phyloP scores from a whole-genome alignment of 2,888 invertebrate species.

The Hypomecis punctinalis region DNA sequence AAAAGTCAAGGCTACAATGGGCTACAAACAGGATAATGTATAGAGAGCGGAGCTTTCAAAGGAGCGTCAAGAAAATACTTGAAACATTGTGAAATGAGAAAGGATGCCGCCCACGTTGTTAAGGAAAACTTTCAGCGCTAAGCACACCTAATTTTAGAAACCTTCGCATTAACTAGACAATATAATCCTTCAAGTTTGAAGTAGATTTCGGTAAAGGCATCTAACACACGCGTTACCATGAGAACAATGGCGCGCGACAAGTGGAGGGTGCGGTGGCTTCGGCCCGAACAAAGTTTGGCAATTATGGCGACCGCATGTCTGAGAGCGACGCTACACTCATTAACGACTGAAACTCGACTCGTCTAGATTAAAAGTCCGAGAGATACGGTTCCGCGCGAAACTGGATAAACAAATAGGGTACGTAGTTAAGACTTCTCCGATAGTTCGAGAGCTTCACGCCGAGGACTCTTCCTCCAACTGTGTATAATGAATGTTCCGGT shows the following conservation, averaged over 20 bases:
- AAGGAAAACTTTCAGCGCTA: slow-evolving; percentile 36
- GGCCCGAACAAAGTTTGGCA: slow-evolving; percentile 81
- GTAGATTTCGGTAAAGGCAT: slow-evolving; percentile 63
- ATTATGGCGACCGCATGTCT: slow-evolving; percentile 84
- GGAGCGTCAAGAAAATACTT: slow-evolving; percentile 14
- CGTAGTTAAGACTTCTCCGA: slow-evolving; percentile 53
- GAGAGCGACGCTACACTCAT: slow-evolving; percentile 82
- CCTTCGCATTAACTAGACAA: slow-evolving; percentile 45
- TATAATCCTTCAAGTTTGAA: slow-evolving; percentile 53
- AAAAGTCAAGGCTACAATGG: not conserved
- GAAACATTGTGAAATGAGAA: slow-evolving; percentile 26
- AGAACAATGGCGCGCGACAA: slow-evolving; percentile 80
- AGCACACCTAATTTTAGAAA: slow-evolving; percentile 43
- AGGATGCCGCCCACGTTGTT: slow-evolving; percentile 24
- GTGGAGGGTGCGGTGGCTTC: slow-evolving; percentile 66
- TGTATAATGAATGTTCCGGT: slow-evolving; percentile 45
- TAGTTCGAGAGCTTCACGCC: slow-evolving; percentile 51
- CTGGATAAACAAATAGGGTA: slow-evolving; percentile 58
- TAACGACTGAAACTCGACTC: slow-evolving; percentile 78
- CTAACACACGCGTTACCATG: slow-evolving; percentile 73
- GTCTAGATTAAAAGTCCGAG: slow-evolving; percentile 80
- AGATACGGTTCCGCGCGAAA: slow-evolving; percentile 60
- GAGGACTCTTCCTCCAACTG: slow-evolving; percentile 46
- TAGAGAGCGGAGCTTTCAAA: slow-evolving; percentile 11
- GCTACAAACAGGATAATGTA: slow-evolving; percentile 1